Conservation (phyloP, 2,888 invertebrate genomes). For the Drosophila tripunctata region DNA sequence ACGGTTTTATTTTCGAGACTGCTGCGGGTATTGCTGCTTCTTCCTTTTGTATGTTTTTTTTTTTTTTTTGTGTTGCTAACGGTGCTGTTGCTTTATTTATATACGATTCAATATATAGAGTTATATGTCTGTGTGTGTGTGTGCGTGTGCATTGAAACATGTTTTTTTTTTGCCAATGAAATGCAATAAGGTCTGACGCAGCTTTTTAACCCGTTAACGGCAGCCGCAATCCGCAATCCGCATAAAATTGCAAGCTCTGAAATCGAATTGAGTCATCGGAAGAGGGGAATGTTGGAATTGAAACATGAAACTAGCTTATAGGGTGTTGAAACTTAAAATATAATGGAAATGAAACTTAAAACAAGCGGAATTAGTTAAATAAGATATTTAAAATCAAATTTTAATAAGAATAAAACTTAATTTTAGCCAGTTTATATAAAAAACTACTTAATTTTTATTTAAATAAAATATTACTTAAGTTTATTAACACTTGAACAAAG, state of each 20-base stretch:
- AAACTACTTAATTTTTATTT: neutral
- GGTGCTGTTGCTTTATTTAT: slow-evolving; percentile 66
- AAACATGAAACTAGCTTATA: neutral
- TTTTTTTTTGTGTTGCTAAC: slow-evolving; percentile 66
- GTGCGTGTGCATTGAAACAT: slow-evolving; percentile 39
- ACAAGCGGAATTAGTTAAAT: neutral
- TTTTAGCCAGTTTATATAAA: neutral
- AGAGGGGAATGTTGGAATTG: neutral
- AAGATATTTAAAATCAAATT: neutral
- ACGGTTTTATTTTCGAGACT: slow-evolving; percentile 54
- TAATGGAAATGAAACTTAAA: neutral
- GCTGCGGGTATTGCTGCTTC: slow-evolving; percentile 25
- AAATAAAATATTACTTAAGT: neutral
- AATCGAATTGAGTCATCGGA: slow-evolving; percentile 6
- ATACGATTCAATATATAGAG: slow-evolving; percentile 13
- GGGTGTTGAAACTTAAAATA: neutral
- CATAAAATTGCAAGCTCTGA: slow-evolving; percentile 2
- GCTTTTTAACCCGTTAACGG: slow-evolving; percentile 61
- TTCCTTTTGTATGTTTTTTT: slow-evolving; percentile 35
- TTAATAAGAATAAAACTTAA: too few relatives aligned
- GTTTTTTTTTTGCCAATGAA: slow-evolving; percentile 67
- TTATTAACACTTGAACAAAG: neutral
- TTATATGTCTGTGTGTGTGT: slow-evolving; percentile 11
- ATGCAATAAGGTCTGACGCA: slow-evolving; percentile 58
- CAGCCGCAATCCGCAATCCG: slow-evolving; percentile 4